These are phyloP conservation scores for Sinella curviseta DNA, from an alignment of 1,140 invertebrate species.

Conservation along the genomic window DNA sequence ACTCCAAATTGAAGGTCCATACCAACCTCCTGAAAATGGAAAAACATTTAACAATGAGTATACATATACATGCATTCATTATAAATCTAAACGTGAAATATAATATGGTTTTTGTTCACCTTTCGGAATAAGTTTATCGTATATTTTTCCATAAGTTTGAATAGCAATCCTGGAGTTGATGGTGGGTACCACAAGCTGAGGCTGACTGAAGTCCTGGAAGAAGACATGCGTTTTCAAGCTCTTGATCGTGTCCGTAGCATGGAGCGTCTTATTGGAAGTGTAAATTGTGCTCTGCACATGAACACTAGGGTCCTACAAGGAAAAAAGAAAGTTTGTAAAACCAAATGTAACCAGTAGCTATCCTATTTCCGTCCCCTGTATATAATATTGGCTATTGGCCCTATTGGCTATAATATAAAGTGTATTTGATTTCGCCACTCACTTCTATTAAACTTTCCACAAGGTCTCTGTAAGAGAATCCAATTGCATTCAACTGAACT, in stretches of 20 bases:
- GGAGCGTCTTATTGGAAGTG: conserved; percentile 12
- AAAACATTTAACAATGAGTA: neutral
- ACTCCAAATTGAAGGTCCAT: conserved; percentile 33
- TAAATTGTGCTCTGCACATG: conserved; percentile 27
- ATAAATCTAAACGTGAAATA: neutral
- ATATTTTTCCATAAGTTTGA: conserved; percentile 37
- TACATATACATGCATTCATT: neutral
- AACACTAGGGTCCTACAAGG: conserved; percentile 29
- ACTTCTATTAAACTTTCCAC: conserved; percentile 35
- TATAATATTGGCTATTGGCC: too few relatives aligned
- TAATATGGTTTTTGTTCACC: conserved; percentile 22
- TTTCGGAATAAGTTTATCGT: conserved; percentile 36
- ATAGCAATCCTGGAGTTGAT: conserved; percentile 32
- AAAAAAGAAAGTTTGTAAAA: neutral
- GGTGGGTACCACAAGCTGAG: conserved; percentile 29
- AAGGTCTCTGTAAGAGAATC: conserved; percentile 26
- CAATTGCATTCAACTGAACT: conserved; percentile 7
- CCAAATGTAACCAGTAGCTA: too few relatives aligned
- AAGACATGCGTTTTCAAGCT: conserved; percentile 30
- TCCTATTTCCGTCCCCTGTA: too few relatives aligned
- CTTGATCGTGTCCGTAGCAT: conserved; percentile 17
- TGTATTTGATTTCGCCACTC: too few relatives aligned
- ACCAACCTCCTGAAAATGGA: conserved; percentile 23
- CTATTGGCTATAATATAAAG: too few relatives aligned
- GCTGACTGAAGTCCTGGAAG: conserved; percentile 32